phyloP scores from a whole-genome alignment of 2,113 vertebrate species.

The Progne subis region DNA sequence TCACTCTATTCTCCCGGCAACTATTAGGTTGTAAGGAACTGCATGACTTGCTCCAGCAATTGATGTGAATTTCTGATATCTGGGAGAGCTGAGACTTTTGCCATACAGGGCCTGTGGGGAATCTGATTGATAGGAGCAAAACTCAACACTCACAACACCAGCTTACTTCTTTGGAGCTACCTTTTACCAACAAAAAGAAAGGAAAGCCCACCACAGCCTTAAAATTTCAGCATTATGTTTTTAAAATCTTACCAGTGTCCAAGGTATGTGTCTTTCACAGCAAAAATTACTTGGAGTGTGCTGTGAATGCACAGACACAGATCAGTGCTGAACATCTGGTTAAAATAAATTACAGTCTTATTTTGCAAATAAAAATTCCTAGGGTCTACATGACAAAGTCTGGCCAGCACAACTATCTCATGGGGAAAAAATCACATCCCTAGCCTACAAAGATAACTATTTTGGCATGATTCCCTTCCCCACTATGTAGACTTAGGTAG shows the following conservation, averaged over 20 bases:
- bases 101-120: neutral
- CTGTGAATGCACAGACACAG: conserved; percentile 16
- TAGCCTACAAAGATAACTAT: conserved; percentile 58
- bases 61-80: neutral
- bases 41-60: neutral
- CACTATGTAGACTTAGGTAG: neutral
- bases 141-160: neutral
- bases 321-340: conserved; percentile 58
- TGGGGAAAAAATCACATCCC: conserved; percentile 64
- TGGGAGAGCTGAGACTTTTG: neutral
- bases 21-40: neutral
- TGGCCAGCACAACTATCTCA: conserved; percentile 64
- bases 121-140: neutral
- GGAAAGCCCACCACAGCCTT: neutral
- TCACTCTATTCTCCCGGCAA: neutral
- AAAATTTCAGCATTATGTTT: neutral
- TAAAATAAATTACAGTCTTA: conserved; percentile 64
- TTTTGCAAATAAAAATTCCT: conserved; percentile 64
- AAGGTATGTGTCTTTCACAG: conserved; percentile 18
- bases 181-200: neutral
- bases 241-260: neutral
- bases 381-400: conserved; percentile 61
- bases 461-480: conserved; percentile 47
- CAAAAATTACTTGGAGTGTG: conserved; percentile 18
- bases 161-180: neutral